Conservation (phyloP, 92 coral and sea anemone species). For the Micromussa lordhowensis region DNA sequence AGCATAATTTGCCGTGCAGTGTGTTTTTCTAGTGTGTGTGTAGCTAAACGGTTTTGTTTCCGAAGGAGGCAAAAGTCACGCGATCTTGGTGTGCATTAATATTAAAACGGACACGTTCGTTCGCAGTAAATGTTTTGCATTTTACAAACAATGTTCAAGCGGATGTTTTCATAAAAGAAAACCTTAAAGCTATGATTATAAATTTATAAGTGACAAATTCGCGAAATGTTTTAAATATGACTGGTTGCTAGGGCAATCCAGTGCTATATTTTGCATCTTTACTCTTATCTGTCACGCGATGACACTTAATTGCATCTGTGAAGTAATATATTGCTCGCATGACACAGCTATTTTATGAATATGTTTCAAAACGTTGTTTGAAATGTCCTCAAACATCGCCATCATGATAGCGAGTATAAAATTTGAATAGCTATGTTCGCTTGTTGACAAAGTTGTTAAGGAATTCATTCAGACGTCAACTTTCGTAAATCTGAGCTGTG, state of each 20-base stretch:
- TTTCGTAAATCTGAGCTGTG: no score
- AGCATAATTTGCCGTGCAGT: background rate
- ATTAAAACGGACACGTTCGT: background rate
- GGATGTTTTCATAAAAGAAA: background rate
- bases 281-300: background rate
- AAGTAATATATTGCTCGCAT: no score
- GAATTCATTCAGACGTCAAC: no score
- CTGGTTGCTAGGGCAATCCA: background rate
- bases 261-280: background rate
- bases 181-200: background rate
- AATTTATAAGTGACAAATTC: background rate
- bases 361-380: background rate
- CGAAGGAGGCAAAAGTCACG: conserved; percentile 2
- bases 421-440: background rate
- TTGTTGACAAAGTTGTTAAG: background rate
- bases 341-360: background rate
- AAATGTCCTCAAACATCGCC: no score
- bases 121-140: background rate
- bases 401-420: no score
- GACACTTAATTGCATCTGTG: background rate
- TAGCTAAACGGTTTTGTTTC: background rate
- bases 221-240: background rate
- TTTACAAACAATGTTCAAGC: background rate
- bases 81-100: background rate
- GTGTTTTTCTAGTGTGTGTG: background rate